phyloP scores from a whole-genome alignment of 2,888 invertebrate genomes.

The Hybos culiciformis region DNA sequence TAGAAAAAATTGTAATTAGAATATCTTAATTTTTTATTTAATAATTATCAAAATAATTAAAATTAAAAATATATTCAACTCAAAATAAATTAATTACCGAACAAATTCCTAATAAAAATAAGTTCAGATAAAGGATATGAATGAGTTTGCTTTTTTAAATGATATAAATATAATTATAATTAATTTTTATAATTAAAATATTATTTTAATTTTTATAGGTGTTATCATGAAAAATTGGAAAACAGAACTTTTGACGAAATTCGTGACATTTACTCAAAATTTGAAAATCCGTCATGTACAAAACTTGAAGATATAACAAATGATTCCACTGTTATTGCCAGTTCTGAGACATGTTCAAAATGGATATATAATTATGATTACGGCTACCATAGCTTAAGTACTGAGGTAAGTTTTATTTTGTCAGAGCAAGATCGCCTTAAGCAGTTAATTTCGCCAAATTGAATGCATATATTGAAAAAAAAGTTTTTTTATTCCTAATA shows the following conservation, averaged over 20 bases:
- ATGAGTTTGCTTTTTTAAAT: background rate
- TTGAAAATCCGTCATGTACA: conserved; percentile 23
- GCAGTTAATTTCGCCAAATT: background rate
- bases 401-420: conserved; percentile 41
- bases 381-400: conserved; percentile 43
- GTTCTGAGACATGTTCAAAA: conserved; percentile 27
- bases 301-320: conserved; percentile 17
- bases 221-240: conserved; percentile 19
- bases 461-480: too few species aligned
- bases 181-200: background rate
- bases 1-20: too few species aligned
- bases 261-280: conserved; percentile 19
- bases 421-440: background rate
- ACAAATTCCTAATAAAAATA: background rate
- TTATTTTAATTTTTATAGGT: conserved; percentile 18
- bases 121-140: background rate
- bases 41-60: background rate
- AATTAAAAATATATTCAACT: background rate
- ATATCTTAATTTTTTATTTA: background rate
- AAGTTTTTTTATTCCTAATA: too few species aligned
- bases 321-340: conserved; percentile 12
- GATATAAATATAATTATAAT: background rate
- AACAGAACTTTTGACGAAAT: conserved; percentile 17
- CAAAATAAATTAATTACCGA: background rate
- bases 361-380: conserved; percentile 43